A percentile compares a stretch with the other conserved stretches of the same genome.
Conservation (phyloP, 2,797 vertebrate genomes). For the Simalia tracyae region DNA sequence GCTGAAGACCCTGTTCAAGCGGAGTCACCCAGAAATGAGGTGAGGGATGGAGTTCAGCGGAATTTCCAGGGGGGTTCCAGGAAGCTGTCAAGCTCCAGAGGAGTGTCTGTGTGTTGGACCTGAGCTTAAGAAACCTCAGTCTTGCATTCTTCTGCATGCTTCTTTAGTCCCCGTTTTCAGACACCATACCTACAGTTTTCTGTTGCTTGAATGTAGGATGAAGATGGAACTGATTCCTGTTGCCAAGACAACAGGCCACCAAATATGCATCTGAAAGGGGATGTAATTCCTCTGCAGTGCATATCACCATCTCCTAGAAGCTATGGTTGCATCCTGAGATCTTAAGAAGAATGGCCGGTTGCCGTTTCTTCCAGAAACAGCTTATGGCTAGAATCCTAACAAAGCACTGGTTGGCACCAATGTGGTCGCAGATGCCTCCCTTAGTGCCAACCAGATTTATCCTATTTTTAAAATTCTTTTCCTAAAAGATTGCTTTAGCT, state of each 20-base stretch:
- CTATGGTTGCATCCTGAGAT: neutral
- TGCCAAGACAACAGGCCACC: neutral
- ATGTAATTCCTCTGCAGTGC: neutral
- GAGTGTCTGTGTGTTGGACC: neutral
- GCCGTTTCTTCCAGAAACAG: neutral
- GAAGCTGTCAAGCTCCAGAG: neutral
- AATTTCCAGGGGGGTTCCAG: neutral
- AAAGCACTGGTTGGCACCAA: neutral
- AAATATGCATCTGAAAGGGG: too few species aligned
- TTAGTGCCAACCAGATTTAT: too few species aligned
- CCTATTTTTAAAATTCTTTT: too few species aligned
- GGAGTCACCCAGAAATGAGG: constrained; percentile 87
- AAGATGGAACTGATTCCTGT: neutral
- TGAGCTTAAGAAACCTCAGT: neutral
- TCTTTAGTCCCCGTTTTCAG: neutral
- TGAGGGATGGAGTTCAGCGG: constrained; percentile 68
- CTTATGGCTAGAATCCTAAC: neutral
- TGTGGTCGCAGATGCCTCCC: too few species aligned
- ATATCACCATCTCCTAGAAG: neutral
- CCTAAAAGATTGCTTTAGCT: too few species aligned
- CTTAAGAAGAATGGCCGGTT: neutral
- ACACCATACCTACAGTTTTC: neutral
- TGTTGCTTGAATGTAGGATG: neutral
- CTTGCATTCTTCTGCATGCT: neutral
- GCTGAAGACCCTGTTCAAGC: constrained; percentile 92